These are phyloP conservation scores for Schrankia costaestrigalis DNA, from an alignment of 2,888 invertebrate species.

Conservation along the genomic window DNA sequence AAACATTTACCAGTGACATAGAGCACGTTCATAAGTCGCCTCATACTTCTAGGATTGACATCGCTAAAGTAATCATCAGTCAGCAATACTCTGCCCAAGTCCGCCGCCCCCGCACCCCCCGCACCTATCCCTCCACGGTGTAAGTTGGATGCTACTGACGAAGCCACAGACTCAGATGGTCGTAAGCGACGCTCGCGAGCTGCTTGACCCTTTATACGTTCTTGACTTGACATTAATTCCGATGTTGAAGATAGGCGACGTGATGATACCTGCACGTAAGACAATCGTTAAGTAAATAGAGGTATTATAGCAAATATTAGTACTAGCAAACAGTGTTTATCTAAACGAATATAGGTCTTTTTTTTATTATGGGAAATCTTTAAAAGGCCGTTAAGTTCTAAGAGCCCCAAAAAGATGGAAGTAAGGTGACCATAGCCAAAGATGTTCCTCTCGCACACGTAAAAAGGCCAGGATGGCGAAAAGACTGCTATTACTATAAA, in stretches of 20 bases:
- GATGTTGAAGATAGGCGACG: slow-evolving; percentile 90
- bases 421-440: too few species aligned
- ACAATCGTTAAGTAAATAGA: too few species aligned
- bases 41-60: slow-evolving; percentile 98
- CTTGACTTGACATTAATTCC: slow-evolving; percentile 89
- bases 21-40: slow-evolving; percentile 97
- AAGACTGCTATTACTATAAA: too few species aligned
- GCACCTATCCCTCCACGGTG: slow-evolving; percentile 80
- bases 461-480: too few species aligned
- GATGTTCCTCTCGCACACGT: too few species aligned
- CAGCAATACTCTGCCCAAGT: slow-evolving; percentile 88
- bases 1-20: slow-evolving; percentile 90
- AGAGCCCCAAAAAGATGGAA: too few species aligned
- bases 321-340: too few species aligned
- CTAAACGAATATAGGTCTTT: too few species aligned
- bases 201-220: slow-evolving; percentile 83
- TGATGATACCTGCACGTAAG: slow-evolving; percentile 87
- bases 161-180: slow-evolving; percentile 93
- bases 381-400: too few species aligned
- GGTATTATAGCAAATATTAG: too few species aligned
- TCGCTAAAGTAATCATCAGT: slow-evolving; percentile 99
- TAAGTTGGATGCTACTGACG: slow-evolving; percentile 93
- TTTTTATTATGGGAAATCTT: too few species aligned
- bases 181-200: slow-evolving; percentile 85
- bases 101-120: slow-evolving; percentile 81